These are phyloP conservation scores for Invenusta paracnida DNA, from an alignment of 2,888 invertebrate genomes.

Conservation along the genomic window DNA sequence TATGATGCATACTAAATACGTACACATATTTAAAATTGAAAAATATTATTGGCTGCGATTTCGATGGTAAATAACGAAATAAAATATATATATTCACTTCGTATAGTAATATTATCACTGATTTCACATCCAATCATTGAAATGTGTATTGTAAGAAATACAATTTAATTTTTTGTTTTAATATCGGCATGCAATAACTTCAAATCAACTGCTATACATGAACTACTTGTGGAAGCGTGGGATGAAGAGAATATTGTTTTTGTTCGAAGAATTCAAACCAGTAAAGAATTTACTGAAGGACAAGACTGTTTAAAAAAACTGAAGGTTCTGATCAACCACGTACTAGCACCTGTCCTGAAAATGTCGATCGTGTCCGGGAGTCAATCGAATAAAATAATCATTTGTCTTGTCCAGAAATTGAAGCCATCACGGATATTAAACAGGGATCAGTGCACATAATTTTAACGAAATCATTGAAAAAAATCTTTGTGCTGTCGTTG, in stretches of 20 bases:
- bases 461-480: too few species aligned
- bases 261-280: neutral
- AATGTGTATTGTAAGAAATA: neutral
- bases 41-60: neutral
- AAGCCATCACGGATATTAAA: too few species aligned
- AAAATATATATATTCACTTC: neutral
- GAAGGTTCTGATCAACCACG: too few species aligned
- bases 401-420: neutral
- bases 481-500: too few species aligned
- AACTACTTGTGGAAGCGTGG: neutral
- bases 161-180: neutral
- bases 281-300: neutral
- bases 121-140: neutral
- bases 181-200: neutral
- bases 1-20: neutral
- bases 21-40: neutral
- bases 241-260: neutral
- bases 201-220: neutral
- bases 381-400: neutral
- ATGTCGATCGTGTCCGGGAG: neutral
- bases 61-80: neutral
- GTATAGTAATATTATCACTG: neutral
- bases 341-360: neutral
- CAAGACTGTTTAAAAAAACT: neutral
- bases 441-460: too few species aligned